Evolutionary conservation across 1,140 invertebrate species (phyloP), one percentile per base, ranked within the genome.

Genomic region (Zaprionus gabonicus): DNA sequence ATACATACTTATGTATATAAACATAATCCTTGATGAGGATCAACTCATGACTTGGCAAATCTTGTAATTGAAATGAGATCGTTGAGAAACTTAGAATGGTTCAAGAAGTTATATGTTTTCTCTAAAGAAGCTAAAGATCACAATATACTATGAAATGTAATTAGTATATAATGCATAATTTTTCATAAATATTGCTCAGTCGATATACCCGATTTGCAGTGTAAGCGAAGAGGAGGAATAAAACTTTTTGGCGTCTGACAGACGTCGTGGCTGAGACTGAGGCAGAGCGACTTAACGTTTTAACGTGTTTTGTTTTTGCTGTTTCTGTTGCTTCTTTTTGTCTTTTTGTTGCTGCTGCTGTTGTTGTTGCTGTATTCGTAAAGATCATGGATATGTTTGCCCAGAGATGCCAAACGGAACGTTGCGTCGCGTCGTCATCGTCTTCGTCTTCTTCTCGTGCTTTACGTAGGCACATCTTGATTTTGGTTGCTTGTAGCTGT

Each of bases 381-480:
- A 70, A 75, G 82, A 86, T 85, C 81, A 83, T 88, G 84, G 85
- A 88, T 80, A 87, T 87, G 82, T 82, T 86, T 86, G 82, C 80
- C 63, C 41, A 46, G 76, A 77, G 67, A 83, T 83, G 71, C 81
- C 65, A 65, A 80, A 78, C 80, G 75, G 77, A 79, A 78, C 75
- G 64, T 53, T 51, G 46, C 38, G 59, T 62, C 59, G 59, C 57
- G 65, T 41, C 67, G 73, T 41, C 41, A 2, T 17, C 41, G 2
- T 17, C 41, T 17, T 4, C 15, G 15, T n/a, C 41, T 44, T n/a
- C 38, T 1, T 44, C 38, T 46, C n/a, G 46, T 51, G 77, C 76
- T 80, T 81, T 82, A 80, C 83, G 83, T 86, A 86, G 83, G 83
- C 83, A 87, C 83, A 87, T 87, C 83, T 87, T 87, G 83, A 87